Conservation (phyloP, 1,140 invertebrate genomes). For the Stegodyphus mimosarum region DNA sequence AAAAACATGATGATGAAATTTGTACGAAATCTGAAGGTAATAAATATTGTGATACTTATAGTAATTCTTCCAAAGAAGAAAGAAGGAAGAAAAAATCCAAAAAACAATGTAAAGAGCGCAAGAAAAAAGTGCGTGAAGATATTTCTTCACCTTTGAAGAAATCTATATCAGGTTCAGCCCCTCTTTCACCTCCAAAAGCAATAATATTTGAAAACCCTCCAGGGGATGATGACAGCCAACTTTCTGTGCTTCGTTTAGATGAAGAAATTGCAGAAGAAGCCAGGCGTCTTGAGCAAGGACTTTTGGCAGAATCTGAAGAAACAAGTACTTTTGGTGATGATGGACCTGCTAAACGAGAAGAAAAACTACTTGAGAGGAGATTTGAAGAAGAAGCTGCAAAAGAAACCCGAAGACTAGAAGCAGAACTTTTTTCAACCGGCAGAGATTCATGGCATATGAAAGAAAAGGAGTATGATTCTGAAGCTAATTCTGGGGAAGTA, state of each 20-base stretch:
- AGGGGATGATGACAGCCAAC: slow-evolving; percentile 54
- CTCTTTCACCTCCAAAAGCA: slow-evolving; percentile 49
- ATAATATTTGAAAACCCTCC: slow-evolving; percentile 36
- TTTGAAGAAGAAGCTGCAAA: slow-evolving; percentile 65
- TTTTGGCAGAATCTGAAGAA: slow-evolving; percentile 60
- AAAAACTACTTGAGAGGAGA: slow-evolving; percentile 62
- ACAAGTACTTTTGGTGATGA: slow-evolving; percentile 54
- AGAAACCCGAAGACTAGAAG: slow-evolving; percentile 64
- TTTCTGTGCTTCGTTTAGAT: slow-evolving; percentile 61
- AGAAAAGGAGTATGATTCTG: slow-evolving; percentile 52
- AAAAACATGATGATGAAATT: slow-evolving; percentile 20
- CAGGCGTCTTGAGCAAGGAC: slow-evolving; percentile 58
- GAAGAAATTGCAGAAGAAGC: slow-evolving; percentile 62
- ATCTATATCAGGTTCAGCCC: neutral
- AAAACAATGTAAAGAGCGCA: slow-evolving; percentile 69
- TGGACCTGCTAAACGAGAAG: slow-evolving; percentile 58
- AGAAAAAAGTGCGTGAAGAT: slow-evolving; percentile 55
- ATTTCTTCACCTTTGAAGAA: neutral
- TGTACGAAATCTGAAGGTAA: slow-evolving; percentile 51
- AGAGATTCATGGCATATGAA: slow-evolving; percentile 60
- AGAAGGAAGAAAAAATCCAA: slow-evolving; percentile 65
- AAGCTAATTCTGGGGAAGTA: neutral
- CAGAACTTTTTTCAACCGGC: slow-evolving; percentile 62
- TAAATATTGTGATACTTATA: slow-evolving; percentile 32
- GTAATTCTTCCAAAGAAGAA: slow-evolving; percentile 60